Evolutionary conservation across 2,113 vertebrate genomes (phyloP), one percentile per base, ranked within the genome.

Genomic region (Dipodomys stephensi): DNA sequence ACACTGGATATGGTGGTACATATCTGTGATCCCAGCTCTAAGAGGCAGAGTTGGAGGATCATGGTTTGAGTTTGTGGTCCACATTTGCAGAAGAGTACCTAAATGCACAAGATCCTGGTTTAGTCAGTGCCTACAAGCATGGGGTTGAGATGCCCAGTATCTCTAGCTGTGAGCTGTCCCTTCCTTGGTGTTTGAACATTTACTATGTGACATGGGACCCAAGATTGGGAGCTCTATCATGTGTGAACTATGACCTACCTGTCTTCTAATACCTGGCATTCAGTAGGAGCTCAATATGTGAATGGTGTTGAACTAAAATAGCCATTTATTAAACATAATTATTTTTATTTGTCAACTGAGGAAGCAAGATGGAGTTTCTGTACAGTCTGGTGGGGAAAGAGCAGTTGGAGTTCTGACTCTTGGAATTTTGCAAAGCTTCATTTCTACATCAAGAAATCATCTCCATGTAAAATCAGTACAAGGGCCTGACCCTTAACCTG

Each of bases 321-420:
- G 28, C 35, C 13, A 3, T 35, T 16, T 30, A 46, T 16, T 95
- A 35, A 77, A 78, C 8, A 80, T 77, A 79, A 49, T 49, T 49
- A 49, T n/a, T 80, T 90, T 89, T 74, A 85, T 79, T 79, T 32
- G 46, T 13, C 90, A 85, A 28, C 12, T 89, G 44, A 74, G 68
- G 46, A 81, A 72, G n/a, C 27, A 67, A 92, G 74, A 72, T 83
- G 12, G 57, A 87, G 82, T 80, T 86, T 91, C 65, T 49, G 19
- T 12, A 49, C 76, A 44, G 92, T 77, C 87, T 92, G 19, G 57
- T 73, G 81, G 49, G 19, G 11, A 83, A 88, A 69, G 25, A 90
- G 8, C 68, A 90, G 19, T 11, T 87, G 15, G 49, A 67, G 22
- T 84, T 64, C 16, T 12, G 28, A 82, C 28, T 88, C 44, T 88